Conservation (phyloP, 2,113 vertebrate genomes). For the Egretta garzetta region DNA sequence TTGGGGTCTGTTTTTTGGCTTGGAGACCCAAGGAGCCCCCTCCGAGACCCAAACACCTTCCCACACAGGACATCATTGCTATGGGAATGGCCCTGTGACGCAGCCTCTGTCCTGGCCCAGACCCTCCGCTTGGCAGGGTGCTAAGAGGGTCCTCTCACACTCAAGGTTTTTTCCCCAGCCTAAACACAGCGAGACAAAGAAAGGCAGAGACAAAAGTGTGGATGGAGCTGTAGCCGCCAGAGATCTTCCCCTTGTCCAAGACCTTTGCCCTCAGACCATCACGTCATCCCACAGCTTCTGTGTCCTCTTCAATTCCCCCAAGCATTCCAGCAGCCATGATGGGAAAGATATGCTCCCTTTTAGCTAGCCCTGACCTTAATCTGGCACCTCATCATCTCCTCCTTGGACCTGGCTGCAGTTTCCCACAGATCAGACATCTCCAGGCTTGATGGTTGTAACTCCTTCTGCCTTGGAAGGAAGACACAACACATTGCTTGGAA, state of each 20-base stretch:
- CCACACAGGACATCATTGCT: neutral
- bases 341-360: neutral
- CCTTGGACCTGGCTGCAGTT: neutral
- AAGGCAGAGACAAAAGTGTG: neutral
- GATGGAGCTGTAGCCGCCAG: neutral
- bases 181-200: neutral
- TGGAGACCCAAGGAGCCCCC: neutral
- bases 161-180: neutral
- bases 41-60: neutral
- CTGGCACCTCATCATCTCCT: conserved; percentile 1
- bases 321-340: neutral
- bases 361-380: neutral
- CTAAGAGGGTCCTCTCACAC: neutral
- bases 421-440: neutral
- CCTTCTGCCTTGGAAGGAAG: neutral
- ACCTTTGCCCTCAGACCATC: neutral
- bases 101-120: neutral
- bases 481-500: neutral
- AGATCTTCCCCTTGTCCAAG: neutral
- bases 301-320: neutral
- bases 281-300: neutral
- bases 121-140: neutral
- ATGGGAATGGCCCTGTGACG: neutral
- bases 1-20: neutral
- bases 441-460: neutral